Evolutionary conservation across 2,113 vertebrate genomes (phyloP), one percentile per base, ranked within the genome.

Genomic region (Sminthopsis crassicaudata): DNA sequence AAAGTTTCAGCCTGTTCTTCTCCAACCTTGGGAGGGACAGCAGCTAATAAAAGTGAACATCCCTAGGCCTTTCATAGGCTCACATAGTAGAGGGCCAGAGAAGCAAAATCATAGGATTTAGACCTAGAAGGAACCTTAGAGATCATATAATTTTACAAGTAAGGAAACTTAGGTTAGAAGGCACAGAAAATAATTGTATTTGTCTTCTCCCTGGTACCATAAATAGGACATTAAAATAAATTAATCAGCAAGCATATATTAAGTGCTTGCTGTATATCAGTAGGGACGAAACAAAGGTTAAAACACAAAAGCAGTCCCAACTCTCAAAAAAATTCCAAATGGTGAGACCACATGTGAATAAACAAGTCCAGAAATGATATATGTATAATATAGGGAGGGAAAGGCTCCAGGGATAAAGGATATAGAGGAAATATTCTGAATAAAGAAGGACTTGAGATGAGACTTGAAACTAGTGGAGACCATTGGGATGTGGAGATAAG

Each of bases 101-200:
- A 84, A 42, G 0, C n/a, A 84, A 84, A 84, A 84, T 6, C n/a
- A 8, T 42, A 84, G n/a, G 0, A 22, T 84, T 84, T 84, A 23
- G 5, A 42, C 2, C 67, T 84, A n/a, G 36, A 84, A 42, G 16
- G 16, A n/a, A 42, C 5, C 36, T 84, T 84, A 42, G 30, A 84
- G 19, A 84, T 23, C 19, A 42, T 84, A 42, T 42, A 84, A 84
- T 6, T 36, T 67, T 67, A 67, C 3, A 67, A 67, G 10, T 76
- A 76, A 76, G 36, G 36, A 76, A 76, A n/a, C 19, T 42, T 19
- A 84, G 6, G n/a, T 93, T 95, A 94, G 54, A 91, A 96, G 89
- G 57, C 96, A 94, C 10, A 67, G 24, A 94, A 94, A 91, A 36
- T n/a, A 91, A 53, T 55, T 93, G 23, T 91, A 26, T 57, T 24